Base-by-base conservation (phyloP, 2,888 invertebrate species). In the Sepioteuthis lessoniana region DNA sequence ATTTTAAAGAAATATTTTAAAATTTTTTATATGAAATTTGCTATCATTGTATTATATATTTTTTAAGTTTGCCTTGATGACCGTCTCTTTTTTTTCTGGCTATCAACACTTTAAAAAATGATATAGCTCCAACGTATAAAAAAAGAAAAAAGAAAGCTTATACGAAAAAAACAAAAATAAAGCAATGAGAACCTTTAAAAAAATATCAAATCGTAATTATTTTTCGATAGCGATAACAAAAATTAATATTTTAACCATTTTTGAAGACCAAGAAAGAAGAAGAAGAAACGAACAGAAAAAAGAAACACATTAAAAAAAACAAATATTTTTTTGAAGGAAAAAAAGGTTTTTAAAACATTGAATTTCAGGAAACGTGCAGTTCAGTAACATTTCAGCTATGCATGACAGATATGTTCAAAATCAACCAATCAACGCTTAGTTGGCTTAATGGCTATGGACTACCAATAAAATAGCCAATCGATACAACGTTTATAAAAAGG, bases 181-280 rank as follows among this genome's bases (percentile, higher is more conserved):
- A n/a, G n/a, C 76, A 76, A 76, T 76, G n/a, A 13, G 76, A 76
- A 76, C 35, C 76, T 76, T 76, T 76, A 35, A 76, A 76, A 55
- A 76, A 76, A 76, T n/a, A 76, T 13, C n/a, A 76, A 76, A n/a
- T 76, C 76, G 3, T 76, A n/a, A 76, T 76, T 76, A 76, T 76
- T 76, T 76, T 76, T 76, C 76, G 76, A 13, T 76, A 76, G 76
- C 76, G 19, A 76, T 76, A n/a, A 76, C n/a, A 76, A 76, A 76
- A 2, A 16, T 35, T n/a, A 76, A 76, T 35, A 8, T 35, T 55
- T 55, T 55, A 55, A 55, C 21, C 7, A 55, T 21, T 25, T 55
- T 76, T 76, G 76, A 76, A 76, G 76, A 76, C 76, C 76, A 76
- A 76, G 76, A 76, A 76, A 76, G 76, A 76, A 76, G 76, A 76